These are phyloP conservation scores for Bombus affinis DNA, from an alignment of 1,140 invertebrate species.

Conservation along the genomic window DNA sequence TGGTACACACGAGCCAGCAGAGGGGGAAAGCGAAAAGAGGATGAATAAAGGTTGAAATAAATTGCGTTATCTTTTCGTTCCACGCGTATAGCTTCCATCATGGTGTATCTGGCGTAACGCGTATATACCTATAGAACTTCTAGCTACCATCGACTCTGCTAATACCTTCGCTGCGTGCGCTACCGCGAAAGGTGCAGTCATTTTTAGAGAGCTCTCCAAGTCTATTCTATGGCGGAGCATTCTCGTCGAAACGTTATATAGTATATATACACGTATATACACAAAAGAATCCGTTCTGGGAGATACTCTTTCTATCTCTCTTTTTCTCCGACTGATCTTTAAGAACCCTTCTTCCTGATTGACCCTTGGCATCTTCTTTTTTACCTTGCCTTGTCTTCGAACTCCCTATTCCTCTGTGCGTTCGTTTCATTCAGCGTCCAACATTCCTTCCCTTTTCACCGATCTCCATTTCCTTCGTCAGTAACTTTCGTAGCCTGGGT, in stretches of 20 bases:
- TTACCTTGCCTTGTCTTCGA: neutral
- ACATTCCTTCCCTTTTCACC: neutral
- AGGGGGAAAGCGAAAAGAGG: constrained; percentile 46
- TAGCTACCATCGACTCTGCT: constrained; percentile 36
- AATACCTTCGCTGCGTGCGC: constrained; percentile 55
- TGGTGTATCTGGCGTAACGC: constrained; percentile 32
- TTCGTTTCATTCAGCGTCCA: neutral
- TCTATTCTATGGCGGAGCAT: constrained; percentile 59
- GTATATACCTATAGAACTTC: constrained; percentile 38
- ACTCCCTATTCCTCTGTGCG: neutral
- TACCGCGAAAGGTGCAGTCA: constrained; percentile 55
- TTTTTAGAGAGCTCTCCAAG: constrained; percentile 63
- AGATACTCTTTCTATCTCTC: constrained; percentile 19
- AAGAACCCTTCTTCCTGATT: constrained; percentile 61
- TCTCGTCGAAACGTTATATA: constrained; percentile 55
- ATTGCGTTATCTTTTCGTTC: constrained; percentile 81
- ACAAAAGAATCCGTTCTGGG: constrained; percentile 53
- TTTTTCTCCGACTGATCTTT: constrained; percentile 20
- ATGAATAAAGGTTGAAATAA: constrained; percentile 78
- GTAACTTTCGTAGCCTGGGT: neutral
- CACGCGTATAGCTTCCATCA: constrained; percentile 75
- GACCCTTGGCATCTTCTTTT: constrained; percentile 32
- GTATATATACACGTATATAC: constrained; percentile 27
- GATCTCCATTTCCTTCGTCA: constrained; percentile 23
- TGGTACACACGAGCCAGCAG: constrained; percentile 16